A percentile compares a stretch with the other conserved stretches of the same genome.
These are phyloP conservation scores for Papilio machaon DNA, from an alignment of 1,140 invertebrate genomes.

Conservation along the genomic window DNA sequence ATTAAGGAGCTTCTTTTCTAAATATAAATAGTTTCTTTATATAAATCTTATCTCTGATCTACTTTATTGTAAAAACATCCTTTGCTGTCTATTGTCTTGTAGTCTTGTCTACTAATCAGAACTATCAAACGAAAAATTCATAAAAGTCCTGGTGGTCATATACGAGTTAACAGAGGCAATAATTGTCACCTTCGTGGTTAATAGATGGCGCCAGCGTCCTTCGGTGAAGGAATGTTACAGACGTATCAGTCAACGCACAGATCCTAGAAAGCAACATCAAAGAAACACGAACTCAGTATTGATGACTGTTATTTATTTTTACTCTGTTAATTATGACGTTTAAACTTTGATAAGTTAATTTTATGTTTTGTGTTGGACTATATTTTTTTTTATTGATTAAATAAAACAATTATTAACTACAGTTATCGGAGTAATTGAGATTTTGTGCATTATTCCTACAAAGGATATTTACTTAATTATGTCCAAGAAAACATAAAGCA, in stretches of 20 bases:
- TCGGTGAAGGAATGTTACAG: background rate
- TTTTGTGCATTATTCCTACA: background rate
- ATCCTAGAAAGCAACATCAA: conserved; percentile 16
- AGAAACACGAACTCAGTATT: background rate
- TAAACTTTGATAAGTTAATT: conserved; percentile 8
- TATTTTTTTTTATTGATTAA: background rate
- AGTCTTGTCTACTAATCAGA: background rate
- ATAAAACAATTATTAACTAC: background rate
- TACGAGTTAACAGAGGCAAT: background rate
- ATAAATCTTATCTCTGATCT: no score
- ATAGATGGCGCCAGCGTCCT: conserved; percentile 6
- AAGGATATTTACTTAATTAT: no score
- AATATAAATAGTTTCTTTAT: no score
- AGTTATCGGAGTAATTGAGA: background rate
- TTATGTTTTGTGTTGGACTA: background rate
- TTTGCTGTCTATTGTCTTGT: no score
- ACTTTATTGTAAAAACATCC: no score
- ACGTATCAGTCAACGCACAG: conserved; percentile 5
- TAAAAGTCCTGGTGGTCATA: background rate
- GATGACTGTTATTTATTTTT: conserved; percentile 7
- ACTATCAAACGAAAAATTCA: background rate
- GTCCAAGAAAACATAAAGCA: background rate
- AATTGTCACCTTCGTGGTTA: background rate
- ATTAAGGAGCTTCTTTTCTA: no score
- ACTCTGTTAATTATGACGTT: conserved; percentile 22